Evolutionary conservation across 2,797 vertebrate genomes (phyloP).

Genomic region (Mus minutoides): DNA sequence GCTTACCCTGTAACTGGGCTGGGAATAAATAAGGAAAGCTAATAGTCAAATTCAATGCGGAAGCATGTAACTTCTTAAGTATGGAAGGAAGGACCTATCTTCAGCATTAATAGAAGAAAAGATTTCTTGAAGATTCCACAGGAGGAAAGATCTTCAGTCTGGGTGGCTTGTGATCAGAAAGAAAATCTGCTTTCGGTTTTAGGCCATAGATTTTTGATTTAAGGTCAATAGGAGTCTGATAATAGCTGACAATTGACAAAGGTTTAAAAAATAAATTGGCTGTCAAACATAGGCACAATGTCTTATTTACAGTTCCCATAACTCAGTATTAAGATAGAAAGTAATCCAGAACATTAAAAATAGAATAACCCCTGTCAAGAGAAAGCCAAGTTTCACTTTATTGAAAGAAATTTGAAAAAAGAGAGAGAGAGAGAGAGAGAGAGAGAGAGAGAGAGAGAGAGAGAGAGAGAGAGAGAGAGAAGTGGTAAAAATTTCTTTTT

Average conservation of each 20-base stretch:
- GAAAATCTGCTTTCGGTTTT: background rate
- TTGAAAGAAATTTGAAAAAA: conserved; percentile 45
- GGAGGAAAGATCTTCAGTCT: conserved; percentile 36
- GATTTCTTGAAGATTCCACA: conserved; percentile 65
- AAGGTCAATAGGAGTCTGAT: conserved; percentile 3
- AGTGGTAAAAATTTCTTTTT: background rate
- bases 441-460: background rate
- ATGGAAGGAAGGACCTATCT: conserved; percentile 65
- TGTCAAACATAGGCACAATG: background rate
- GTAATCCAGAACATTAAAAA: conserved; percentile 33
- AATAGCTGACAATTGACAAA: conserved; percentile 47
- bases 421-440: no score
- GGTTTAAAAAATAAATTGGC: background rate
- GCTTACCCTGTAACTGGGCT: conserved; percentile 61
- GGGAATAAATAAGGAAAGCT: conserved; percentile 63
- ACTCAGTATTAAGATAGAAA: conserved; percentile 57
- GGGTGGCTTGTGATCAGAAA: conserved; percentile 25
- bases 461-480: background rate
- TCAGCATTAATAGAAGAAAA: conserved; percentile 78
- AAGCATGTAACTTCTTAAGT: conserved; percentile 70
- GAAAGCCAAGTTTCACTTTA: background rate
- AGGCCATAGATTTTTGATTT: conserved; percentile 58
- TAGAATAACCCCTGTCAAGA: background rate
- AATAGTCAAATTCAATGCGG: conserved; percentile 67
- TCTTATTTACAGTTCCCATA: background rate